These are phyloP conservation scores for Sardinella longiceps DNA, from an alignment of 2,797 vertebrate genomes.

Conservation along the genomic window DNA sequence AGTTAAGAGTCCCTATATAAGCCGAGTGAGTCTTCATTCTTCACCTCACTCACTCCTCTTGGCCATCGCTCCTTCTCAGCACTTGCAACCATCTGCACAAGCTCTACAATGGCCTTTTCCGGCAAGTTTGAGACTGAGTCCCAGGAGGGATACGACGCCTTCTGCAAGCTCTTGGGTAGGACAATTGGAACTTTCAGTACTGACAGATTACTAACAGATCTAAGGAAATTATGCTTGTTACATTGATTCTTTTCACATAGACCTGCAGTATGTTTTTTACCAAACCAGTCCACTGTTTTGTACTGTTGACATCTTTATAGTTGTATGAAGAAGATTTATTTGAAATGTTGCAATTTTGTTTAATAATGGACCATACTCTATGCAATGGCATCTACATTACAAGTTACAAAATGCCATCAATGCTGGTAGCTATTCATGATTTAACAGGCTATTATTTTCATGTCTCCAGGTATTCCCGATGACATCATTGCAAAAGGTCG, in stretches of 20 bases:
- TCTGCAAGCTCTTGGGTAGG: slow-evolving; percentile 89
- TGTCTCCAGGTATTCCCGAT: slow-evolving; percentile 77
- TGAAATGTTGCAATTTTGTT: too few relatives aligned
- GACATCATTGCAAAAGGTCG: slow-evolving; percentile 81
- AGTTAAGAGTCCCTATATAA: slow-evolving; percentile 64
- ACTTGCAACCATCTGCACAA: slow-evolving; percentile 41
- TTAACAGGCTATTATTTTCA: not conserved
- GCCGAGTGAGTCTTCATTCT: slow-evolving; percentile 35
- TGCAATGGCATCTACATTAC: too few relatives aligned
- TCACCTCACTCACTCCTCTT: slow-evolving; percentile 62
- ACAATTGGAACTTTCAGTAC: not conserved
- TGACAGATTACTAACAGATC: not conserved
- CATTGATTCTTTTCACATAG: not conserved
- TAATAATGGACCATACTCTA: too few relatives aligned
- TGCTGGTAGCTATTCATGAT: not conserved
- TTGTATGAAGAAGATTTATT: not conserved
- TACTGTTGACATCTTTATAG: not conserved
- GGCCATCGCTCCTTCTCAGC: slow-evolving; percentile 40
- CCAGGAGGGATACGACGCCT: slow-evolving; percentile 89
- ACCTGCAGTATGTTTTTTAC: too few relatives aligned
- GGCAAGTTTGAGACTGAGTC: slow-evolving; percentile 88
- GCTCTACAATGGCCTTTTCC: slow-evolving; percentile 81
- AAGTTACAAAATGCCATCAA: too few relatives aligned
- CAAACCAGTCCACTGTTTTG: not conserved
- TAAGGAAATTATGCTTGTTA: not conserved